phyloP scores from a whole-genome alignment of 2,888 invertebrate genomes.

The Baronia brevicornis region DNA sequence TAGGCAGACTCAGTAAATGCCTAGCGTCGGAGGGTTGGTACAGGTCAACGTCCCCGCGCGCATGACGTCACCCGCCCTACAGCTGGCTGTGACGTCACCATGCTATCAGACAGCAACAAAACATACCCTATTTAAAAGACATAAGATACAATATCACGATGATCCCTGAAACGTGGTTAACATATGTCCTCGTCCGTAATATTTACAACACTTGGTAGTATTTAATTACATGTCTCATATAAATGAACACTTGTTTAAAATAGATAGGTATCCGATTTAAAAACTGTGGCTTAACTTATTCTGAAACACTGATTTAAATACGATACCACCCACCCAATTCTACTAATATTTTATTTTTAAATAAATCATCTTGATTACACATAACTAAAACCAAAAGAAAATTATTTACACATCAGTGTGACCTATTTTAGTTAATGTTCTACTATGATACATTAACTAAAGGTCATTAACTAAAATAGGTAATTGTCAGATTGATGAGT shows the following conservation, averaged over 20 bases:
- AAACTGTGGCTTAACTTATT: constrained; percentile 19
- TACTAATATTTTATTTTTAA: constrained; percentile 7
- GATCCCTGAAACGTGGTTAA: constrained; percentile 39
- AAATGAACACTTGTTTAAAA: constrained; percentile 41
- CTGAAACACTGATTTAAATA: neutral
- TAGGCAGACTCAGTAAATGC: constrained; percentile 36
- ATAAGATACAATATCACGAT: constrained; percentile 51
- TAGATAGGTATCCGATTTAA: constrained; percentile 29
- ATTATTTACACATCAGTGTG: too few species aligned
- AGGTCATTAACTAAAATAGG: too few species aligned
- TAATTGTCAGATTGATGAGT: too few species aligned
- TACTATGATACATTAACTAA: too few species aligned
- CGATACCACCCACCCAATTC: constrained; percentile 1
- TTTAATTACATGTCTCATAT: constrained; percentile 48
- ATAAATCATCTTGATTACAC: neutral
- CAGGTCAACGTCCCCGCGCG: constrained; percentile 56
- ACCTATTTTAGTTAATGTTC: too few species aligned
- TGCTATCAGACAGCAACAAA: constrained; percentile 47
- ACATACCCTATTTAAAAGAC: constrained; percentile 39
- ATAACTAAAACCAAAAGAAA: constrained; percentile 1
- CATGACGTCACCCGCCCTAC: constrained; percentile 72
- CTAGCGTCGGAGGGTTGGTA: constrained; percentile 47
- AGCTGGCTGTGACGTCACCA: constrained; percentile 69
- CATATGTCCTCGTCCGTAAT: constrained; percentile 53
- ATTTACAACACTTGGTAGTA: constrained; percentile 46